phyloP scores from a whole-genome alignment of 2,888 invertebrate species.

The Scrobipalpa costella region DNA sequence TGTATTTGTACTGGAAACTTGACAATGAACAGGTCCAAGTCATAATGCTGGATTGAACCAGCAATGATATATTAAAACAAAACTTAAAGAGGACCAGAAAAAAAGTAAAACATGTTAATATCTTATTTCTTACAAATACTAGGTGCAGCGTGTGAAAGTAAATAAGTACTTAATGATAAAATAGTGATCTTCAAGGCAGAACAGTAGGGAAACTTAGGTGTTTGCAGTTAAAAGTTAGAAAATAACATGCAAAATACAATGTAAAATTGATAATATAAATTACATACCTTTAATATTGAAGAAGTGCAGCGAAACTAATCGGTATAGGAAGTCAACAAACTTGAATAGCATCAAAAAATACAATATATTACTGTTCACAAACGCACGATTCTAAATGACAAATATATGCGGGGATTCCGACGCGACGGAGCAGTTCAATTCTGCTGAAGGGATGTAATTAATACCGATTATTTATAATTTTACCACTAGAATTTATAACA shows the following conservation, averaged over 20 bases:
- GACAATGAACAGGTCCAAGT: background rate
- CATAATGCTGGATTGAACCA: background rate
- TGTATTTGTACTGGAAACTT: background rate
- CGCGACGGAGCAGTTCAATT: background rate
- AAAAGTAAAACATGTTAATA: no score
- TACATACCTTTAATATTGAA: conserved; percentile 22
- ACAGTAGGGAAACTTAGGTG: no score
- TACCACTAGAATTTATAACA: background rate
- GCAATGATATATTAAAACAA: background rate
- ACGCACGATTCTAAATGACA: conserved; percentile 4
- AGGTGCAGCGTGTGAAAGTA: no score
- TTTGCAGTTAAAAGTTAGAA: no score
- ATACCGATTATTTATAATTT: background rate
- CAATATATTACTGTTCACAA: background rate
- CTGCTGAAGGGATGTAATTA: background rate
- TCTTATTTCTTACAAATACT: no score
- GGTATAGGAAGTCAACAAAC: conserved; percentile 22
- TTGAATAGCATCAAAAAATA: conserved; percentile 25
- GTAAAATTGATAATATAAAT: conserved; percentile 4
- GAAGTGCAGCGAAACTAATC: conserved; percentile 20
- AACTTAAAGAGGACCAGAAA: no score
- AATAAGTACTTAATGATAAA: no score
- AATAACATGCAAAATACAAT: no score
- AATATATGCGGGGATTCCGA: background rate
- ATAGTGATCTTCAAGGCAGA: no score